These are phyloP conservation scores for Cryptocheilus praepositus DNA, from an alignment of 2,888 invertebrate species.

Conservation along the genomic window DNA sequence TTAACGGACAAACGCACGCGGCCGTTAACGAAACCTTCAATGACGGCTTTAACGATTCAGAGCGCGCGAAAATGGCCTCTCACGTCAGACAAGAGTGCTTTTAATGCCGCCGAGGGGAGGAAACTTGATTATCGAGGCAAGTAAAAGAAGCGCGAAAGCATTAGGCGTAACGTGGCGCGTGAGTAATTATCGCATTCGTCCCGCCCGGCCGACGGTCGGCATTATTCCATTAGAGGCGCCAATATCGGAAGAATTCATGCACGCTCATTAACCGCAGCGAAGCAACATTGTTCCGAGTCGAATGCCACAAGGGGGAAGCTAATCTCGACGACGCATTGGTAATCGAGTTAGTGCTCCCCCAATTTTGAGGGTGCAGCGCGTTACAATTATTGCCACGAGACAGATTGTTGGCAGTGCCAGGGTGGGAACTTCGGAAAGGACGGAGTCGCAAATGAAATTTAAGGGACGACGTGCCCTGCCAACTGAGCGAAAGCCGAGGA, in stretches of 20 bases:
- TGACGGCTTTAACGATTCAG: no score
- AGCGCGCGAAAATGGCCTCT: no score
- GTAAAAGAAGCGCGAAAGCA: no score
- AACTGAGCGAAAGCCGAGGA: background rate
- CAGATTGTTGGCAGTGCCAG: conserved; percentile 9
- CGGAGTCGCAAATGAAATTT: background rate
- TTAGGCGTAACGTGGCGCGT: no score
- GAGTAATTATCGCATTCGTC: no score
- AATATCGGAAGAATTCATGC: background rate
- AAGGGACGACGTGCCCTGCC: conserved; percentile 2
- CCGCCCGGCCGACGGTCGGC: background rate
- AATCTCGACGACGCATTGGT: conserved; percentile 48
- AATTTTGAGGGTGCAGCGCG: conserved; percentile 17
- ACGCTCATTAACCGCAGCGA: conserved; percentile 11
- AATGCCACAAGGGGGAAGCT: conserved; percentile 37
- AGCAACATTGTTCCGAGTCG: conserved; percentile 24
- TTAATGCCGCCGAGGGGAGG: no score
- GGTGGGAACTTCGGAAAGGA: background rate
- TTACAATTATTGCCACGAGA: conserved; percentile 15
- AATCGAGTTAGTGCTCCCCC: conserved; percentile 51
- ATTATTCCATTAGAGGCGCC: background rate
- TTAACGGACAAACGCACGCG: no score
- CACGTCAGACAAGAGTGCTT: no score
- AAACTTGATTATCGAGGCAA: no score
- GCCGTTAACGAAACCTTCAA: no score